These are phyloP conservation scores for Idaea biselata DNA, from an alignment of 2,888 invertebrate genomes.

Conservation along the genomic window DNA sequence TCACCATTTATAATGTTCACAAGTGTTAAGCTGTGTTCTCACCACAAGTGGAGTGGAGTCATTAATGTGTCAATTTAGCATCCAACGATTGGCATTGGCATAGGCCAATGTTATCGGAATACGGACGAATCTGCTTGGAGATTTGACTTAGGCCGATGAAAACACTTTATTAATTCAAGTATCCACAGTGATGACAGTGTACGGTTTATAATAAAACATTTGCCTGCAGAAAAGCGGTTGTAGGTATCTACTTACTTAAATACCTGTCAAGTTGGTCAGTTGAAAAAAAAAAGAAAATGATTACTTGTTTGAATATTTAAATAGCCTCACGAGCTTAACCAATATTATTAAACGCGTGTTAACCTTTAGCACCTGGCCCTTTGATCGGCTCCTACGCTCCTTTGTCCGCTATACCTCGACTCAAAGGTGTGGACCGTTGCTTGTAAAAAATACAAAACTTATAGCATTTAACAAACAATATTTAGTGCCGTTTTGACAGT, in stretches of 20 bases:
- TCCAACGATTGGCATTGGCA: no score
- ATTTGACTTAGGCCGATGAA: no score
- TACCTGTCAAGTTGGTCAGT: background rate
- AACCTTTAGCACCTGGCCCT: conserved; percentile 61
- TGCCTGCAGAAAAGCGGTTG: background rate
- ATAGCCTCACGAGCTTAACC: conserved; percentile 31
- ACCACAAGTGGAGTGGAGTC: no score
- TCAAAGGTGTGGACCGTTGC: conserved; percentile 73
- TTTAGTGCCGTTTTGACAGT: conserved; percentile 78
- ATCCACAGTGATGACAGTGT: no score
- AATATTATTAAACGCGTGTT: conserved; percentile 46
- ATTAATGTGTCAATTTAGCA: no score
- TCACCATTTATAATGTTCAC: no score
- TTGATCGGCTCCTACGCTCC: conserved; percentile 49
- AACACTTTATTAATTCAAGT: no score
- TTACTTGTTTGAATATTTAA: conserved; percentile 49
- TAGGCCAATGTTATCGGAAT: no score
- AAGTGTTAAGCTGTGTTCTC: no score
- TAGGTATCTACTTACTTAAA: background rate
- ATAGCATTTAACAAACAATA: conserved; percentile 77
- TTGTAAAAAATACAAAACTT: conserved; percentile 62
- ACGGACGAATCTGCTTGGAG: no score
- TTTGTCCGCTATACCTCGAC: conserved; percentile 44
- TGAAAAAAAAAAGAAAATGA: conserved; percentile 18
- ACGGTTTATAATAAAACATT: background rate